These are phyloP conservation scores for Pelodytes ibericus DNA, from an alignment of 2,797 vertebrate genomes.

Conservation along the genomic window DNA sequence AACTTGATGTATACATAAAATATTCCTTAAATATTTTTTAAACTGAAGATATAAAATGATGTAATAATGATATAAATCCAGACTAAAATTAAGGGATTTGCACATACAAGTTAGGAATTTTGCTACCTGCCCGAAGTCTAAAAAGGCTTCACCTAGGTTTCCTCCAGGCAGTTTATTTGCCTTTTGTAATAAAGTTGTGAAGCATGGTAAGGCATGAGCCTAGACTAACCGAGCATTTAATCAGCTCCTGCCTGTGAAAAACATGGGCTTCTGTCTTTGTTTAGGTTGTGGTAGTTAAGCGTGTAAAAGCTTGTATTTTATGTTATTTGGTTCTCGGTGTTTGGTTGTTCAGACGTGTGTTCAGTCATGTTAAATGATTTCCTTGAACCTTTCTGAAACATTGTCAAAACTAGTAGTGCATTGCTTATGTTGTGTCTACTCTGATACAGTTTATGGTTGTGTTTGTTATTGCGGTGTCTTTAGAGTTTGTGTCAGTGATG, in stretches of 20 bases:
- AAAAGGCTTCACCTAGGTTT: neutral
- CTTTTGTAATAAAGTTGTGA: neutral
- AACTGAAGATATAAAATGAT: too few relatives aligned
- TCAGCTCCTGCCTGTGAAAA: constrained; percentile 17
- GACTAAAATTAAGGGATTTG: too few relatives aligned
- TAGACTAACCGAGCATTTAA: neutral
- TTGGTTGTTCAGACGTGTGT: neutral
- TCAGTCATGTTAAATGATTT: neutral
- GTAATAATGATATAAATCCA: too few relatives aligned
- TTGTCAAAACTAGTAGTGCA: too few relatives aligned
- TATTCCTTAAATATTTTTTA: too few relatives aligned
- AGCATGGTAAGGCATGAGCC: constrained; percentile 5
- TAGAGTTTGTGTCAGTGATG: too few relatives aligned
- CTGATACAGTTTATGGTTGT: too few relatives aligned
- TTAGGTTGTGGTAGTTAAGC: constrained; percentile 3
- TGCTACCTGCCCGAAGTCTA: too few relatives aligned
- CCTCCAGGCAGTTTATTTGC: neutral
- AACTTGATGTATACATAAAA: too few relatives aligned
- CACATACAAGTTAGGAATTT: too few relatives aligned
- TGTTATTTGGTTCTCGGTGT: neutral
- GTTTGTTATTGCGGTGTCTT: too few relatives aligned
- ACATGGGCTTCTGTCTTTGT: constrained; percentile 4
- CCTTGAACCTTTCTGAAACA: neutral
- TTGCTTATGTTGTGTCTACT: too few relatives aligned
- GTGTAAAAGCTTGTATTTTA: neutral